Evolutionary conservation across 2,113 vertebrate genomes (phyloP).

Genomic region (Solea senegalensis): DNA sequence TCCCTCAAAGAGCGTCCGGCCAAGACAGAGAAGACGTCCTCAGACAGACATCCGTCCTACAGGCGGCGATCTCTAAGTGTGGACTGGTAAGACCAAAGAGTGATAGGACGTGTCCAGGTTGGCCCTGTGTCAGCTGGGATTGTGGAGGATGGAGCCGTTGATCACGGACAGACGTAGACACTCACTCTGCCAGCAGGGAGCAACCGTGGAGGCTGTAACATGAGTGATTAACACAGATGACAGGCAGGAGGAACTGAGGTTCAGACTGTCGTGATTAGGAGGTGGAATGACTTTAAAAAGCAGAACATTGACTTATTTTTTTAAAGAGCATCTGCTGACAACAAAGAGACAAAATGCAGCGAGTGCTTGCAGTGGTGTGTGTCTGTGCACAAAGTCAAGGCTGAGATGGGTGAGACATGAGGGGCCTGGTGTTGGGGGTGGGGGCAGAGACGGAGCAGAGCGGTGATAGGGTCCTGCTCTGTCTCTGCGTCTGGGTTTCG

Average conservation of each 20-base stretch:
- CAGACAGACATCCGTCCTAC: conserved; percentile 80
- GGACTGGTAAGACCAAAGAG: conserved; percentile 85
- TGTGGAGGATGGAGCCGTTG: too few species aligned
- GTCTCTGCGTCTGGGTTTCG: conserved; percentile 67
- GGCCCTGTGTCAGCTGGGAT: too few species aligned
- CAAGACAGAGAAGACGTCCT: conserved; percentile 83
- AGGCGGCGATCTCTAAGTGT: conserved; percentile 89
- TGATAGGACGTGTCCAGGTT: too few species aligned
- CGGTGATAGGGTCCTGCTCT: conserved; percentile 58
- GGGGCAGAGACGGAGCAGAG: conserved; percentile 37
- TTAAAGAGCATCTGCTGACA: neutral
- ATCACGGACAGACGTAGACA: too few species aligned
- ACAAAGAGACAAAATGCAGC: conserved; percentile 4
- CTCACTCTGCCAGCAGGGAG: too few species aligned
- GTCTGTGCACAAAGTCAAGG: conserved; percentile 18
- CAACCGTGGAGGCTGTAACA: too few species aligned
- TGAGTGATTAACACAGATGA: too few species aligned
- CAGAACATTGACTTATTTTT: neutral
- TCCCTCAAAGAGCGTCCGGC: conserved; percentile 88
- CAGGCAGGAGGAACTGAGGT: too few species aligned
- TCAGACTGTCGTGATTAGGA: neutral
- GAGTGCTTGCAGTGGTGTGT: conserved; percentile 8
- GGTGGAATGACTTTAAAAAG: neutral
- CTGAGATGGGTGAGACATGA: conserved; percentile 26
- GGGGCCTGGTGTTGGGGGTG: conserved; percentile 33